These are phyloP conservation scores for Parelbella ahira DNA, from an alignment of 2,888 invertebrate genomes.

Conservation along the genomic window DNA sequence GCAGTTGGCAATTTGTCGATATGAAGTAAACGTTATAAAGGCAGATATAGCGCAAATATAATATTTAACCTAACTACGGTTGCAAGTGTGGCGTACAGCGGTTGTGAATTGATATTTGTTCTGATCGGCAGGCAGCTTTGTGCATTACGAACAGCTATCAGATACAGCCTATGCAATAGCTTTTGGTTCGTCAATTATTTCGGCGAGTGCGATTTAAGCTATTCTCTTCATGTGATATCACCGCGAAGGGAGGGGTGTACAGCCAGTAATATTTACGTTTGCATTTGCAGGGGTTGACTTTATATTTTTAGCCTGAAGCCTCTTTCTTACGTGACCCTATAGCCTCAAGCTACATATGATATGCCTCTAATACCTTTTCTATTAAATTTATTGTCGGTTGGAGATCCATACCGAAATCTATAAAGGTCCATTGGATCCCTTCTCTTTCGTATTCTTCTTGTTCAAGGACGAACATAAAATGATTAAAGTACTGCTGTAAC, in stretches of 20 bases:
- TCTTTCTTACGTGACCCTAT: conserved; percentile 51
- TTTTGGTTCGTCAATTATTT: conserved; percentile 29
- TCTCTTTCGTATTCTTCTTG: conserved; percentile 97
- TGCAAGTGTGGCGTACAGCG: conserved; percentile 13
- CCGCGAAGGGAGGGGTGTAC: conserved; percentile 33
- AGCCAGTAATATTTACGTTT: conserved; percentile 42
- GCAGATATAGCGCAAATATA: neutral
- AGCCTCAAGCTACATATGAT: conserved; percentile 49
- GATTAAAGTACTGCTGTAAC: conserved; percentile 97
- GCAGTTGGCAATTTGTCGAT: conserved; percentile 6
- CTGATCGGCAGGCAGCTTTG: conserved; percentile 37
- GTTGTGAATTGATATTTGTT: conserved; percentile 7
- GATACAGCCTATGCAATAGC: conserved; percentile 37
- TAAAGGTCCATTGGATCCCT: conserved; percentile 94
- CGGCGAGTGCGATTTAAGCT: conserved; percentile 47
- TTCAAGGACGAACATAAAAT: conserved; percentile 97
- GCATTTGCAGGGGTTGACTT: conserved; percentile 51
- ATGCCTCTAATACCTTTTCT: conserved; percentile 87
- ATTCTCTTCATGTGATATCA: conserved; percentile 28
- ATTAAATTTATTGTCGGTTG: conserved; percentile 94
- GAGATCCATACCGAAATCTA: conserved; percentile 97
- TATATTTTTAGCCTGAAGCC: conserved; percentile 53
- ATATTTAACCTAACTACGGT: conserved; percentile 13
- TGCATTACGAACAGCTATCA: conserved; percentile 27
- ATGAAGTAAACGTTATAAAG: conserved; percentile 9